A percentile compares a stretch with the other conserved stretches of the same genome.
These are phyloP conservation scores for Megaleporinus macrocephalus DNA, from an alignment of 2,113 vertebrate species.

Conservation along the genomic window DNA sequence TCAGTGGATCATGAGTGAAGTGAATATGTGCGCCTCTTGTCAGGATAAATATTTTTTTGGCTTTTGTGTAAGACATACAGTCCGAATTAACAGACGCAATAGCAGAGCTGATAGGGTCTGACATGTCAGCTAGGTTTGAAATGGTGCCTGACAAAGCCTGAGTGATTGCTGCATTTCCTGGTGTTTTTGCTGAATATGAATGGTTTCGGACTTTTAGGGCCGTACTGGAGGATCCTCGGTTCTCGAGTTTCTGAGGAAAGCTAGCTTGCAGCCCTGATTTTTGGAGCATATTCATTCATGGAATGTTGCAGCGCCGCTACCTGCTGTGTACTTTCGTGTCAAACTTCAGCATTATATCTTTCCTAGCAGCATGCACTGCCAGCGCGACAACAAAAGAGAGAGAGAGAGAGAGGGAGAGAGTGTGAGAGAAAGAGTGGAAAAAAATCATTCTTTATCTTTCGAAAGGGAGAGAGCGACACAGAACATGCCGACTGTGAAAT, in stretches of 20 bases:
- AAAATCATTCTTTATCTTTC: slow-evolving; percentile 64
- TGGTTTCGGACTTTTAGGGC: background rate
- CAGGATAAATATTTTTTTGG: slow-evolving; percentile 5
- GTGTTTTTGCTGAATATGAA: background rate
- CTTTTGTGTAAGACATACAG: background rate
- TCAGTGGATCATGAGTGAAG: background rate
- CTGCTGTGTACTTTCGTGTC: slow-evolving; percentile 53
- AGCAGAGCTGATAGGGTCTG: background rate
- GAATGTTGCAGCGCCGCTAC: slow-evolving; percentile 38
- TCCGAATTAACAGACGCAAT: slow-evolving; percentile 16
- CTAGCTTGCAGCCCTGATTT: slow-evolving; percentile 41
- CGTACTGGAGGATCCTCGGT: background rate
- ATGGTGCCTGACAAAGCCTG: background rate
- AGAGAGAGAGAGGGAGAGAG: background rate
- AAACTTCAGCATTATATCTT: slow-evolving; percentile 57
- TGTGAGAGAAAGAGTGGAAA: slow-evolving; percentile 44
- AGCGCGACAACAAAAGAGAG: slow-evolving; percentile 46
- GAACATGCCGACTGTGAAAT: slow-evolving; percentile 73
- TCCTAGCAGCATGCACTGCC: slow-evolving; percentile 46
- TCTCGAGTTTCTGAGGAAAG: background rate
- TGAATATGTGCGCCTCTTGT: background rate
- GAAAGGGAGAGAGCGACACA: slow-evolving; percentile 59
- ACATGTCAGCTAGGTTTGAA: background rate
- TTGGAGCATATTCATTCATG: slow-evolving; percentile 27
- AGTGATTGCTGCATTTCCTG: background rate